Evolutionary conservation across 2,888 invertebrate genomes (phyloP).

Genomic region (Chrysomela aeneicollis): DNA sequence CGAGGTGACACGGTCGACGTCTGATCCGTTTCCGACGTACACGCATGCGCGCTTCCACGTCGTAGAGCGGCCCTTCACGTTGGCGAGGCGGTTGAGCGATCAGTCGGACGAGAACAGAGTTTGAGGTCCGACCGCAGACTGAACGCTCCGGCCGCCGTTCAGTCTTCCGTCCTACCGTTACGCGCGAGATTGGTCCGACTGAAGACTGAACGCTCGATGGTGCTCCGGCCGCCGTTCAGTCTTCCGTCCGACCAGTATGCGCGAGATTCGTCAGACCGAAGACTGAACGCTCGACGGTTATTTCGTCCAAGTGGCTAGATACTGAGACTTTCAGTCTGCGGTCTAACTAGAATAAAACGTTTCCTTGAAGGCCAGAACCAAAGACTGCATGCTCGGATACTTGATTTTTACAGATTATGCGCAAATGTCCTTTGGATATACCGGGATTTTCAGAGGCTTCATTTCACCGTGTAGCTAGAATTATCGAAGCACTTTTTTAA

Average conservation of each 20-base stretch:
- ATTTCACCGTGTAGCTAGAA: background rate
- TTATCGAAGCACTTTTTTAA: background rate
- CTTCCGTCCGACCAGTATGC: background rate
- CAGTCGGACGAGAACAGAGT: slow-evolving; percentile 15
- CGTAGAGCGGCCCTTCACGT: slow-evolving; percentile 32
- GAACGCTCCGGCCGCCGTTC: background rate
- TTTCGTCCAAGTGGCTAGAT: too few species aligned
- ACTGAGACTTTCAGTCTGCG: background rate
- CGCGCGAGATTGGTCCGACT: background rate
- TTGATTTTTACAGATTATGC: too few species aligned
- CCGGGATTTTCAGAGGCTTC: too few species aligned
- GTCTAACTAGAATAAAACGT: background rate
- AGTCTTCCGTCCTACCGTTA: too few species aligned
- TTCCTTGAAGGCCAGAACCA: too few species aligned
- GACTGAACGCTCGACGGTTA: background rate
- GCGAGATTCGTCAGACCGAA: background rate
- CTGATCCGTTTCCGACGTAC: slow-evolving; percentile 36
- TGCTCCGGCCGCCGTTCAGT: background rate
- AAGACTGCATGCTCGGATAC: background rate
- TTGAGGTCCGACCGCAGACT: background rate
- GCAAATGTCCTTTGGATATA: too few species aligned
- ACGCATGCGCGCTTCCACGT: slow-evolving; percentile 42
- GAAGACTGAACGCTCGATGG: background rate
- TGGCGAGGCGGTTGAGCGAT: slow-evolving; percentile 30
- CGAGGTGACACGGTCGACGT: slow-evolving; percentile 48